Evolutionary conservation across 2,888 invertebrate species (phyloP).

Genomic region (Lithophane leautieri): DNA sequence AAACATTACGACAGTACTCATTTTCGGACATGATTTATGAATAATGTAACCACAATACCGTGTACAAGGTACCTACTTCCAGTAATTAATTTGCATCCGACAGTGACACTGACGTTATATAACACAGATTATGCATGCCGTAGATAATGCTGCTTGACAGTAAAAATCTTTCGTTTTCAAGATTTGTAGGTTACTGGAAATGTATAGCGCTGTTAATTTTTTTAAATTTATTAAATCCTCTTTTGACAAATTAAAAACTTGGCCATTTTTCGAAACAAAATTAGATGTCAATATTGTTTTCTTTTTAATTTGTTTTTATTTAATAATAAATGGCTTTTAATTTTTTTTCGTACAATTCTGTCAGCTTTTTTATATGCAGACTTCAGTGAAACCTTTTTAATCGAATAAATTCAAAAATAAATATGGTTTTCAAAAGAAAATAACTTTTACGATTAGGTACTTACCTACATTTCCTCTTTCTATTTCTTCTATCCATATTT

Average conservation of each 20-base stretch:
- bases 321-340: background rate
- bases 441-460: background rate
- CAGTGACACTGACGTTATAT: conserved; percentile 17
- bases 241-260: background rate
- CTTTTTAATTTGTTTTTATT: background rate
- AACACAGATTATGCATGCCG: conserved; percentile 5
- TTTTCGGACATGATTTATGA: conserved; percentile 18
- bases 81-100: conserved; percentile 36
- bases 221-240: background rate
- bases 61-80: background rate
- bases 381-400: background rate
- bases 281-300: background rate
- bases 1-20: background rate
- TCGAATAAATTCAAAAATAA: background rate
- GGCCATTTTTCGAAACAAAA: background rate
- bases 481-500: background rate
- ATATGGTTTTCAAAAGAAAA: background rate
- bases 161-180: no score
- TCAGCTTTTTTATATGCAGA: background rate
- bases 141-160: background rate
- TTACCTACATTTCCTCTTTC: background rate
- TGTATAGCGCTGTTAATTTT: background rate
- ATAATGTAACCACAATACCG: conserved; percentile 1
- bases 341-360: background rate
- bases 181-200: background rate